phyloP scores from a whole-genome alignment of 2,888 invertebrate species.

The Oscheius sp. region DNA sequence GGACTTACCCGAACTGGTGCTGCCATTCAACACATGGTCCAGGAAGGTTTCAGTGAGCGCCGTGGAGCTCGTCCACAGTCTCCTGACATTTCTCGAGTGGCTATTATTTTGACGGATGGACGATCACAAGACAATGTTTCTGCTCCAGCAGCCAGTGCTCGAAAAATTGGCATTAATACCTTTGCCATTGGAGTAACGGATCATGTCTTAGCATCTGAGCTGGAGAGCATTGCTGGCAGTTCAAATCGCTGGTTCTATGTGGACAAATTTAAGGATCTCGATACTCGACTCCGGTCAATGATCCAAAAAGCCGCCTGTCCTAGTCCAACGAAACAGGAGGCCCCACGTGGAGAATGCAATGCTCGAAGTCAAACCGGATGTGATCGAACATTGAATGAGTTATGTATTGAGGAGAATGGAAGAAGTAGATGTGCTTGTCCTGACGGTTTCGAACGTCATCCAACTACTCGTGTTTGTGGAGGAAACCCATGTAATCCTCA shows the following conservation, averaged over 20 bases:
- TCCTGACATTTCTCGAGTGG: constrained; percentile 58
- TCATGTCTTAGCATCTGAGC: constrained; percentile 68
- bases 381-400: constrained; percentile 65
- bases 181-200: constrained; percentile 71
- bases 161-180: constrained; percentile 67
- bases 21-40: constrained; percentile 70
- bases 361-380: constrained; percentile 67
- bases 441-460: constrained; percentile 66
- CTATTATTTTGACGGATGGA: constrained; percentile 72
- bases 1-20: constrained; percentile 70
- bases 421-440: constrained; percentile 63
- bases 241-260: constrained; percentile 69
- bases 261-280: constrained; percentile 69
- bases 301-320: constrained; percentile 70
- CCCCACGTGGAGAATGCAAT: constrained; percentile 60
- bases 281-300: constrained; percentile 68
- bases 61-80: constrained; percentile 64
- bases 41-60: constrained; percentile 68
- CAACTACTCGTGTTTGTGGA: constrained; percentile 67
- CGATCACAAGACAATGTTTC: constrained; percentile 71
- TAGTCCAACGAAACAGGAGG: constrained; percentile 37
- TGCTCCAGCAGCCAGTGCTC: constrained; percentile 68
- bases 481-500: constrained; percentile 69
- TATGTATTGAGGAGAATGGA: constrained; percentile 55
- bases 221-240: constrained; percentile 69